phyloP scores from a whole-genome alignment of 2,113 vertebrate species.

The Stictonetta naevosa region DNA sequence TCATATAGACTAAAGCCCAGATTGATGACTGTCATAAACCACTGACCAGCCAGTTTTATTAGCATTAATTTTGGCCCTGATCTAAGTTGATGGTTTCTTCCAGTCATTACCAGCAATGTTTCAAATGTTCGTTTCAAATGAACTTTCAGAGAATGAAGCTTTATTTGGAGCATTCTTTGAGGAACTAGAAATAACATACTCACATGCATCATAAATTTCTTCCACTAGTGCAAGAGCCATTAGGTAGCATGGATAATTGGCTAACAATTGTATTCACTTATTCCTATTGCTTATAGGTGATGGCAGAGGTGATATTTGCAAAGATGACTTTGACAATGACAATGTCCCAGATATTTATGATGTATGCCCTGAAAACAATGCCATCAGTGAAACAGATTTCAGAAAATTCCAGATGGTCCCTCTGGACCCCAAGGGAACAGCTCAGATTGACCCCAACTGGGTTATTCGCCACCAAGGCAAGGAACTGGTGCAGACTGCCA shows the following conservation, averaged over 20 bases:
- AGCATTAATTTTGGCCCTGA: not conserved
- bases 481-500: slow-evolving; percentile 96
- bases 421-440: slow-evolving; percentile 96
- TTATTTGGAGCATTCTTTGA: not conserved
- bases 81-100: not conserved
- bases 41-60: not conserved
- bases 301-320: slow-evolving; percentile 94
- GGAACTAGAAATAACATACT: not conserved
- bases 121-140: not conserved
- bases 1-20: not conserved
- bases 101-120: not conserved
- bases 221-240: not conserved
- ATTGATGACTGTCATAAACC: not conserved
- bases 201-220: not conserved
- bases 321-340: slow-evolving; percentile 98
- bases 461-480: slow-evolving; percentile 98
- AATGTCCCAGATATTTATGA: slow-evolving; percentile 92
- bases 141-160: not conserved
- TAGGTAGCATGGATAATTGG: not conserved
- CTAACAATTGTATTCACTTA: not conserved
- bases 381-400: slow-evolving; percentile 94
- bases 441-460: slow-evolving; percentile 98
- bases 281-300: slow-evolving; percentile 80
- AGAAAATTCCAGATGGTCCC: slow-evolving; percentile 99
- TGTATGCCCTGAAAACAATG: slow-evolving; percentile 94